Percentiles rank a stretch among this genome's conserved stretches.
phyloP scores from a whole-genome alignment of 2,888 invertebrate genomes.

The Perizoma flavofasciatum region DNA sequence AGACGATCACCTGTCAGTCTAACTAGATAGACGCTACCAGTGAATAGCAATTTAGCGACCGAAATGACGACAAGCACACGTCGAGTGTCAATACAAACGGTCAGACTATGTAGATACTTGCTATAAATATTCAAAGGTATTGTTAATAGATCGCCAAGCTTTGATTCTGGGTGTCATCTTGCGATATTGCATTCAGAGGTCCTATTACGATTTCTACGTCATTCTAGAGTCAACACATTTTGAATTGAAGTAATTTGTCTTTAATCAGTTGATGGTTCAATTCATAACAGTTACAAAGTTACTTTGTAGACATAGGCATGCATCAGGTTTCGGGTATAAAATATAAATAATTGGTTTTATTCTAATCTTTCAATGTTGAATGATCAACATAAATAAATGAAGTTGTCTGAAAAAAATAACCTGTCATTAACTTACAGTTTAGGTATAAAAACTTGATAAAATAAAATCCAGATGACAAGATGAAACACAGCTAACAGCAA shows the following conservation, averaged over 20 bases:
- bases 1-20: constrained; percentile 35
- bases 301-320: not conserved
- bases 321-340: not conserved
- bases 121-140: constrained; percentile 2
- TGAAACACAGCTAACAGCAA: no score
- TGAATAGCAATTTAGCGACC: constrained; percentile 24
- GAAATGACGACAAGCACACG: constrained; percentile 21
- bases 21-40: constrained; percentile 20
- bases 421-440: not conserved
- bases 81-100: constrained; percentile 25
- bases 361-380: not conserved
- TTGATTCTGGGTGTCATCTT: constrained; percentile 7
- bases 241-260: not conserved
- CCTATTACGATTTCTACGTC: constrained; percentile 4
- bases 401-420: not conserved
- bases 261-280: not conserved
- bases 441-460: not conserved
- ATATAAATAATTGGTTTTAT: not conserved
- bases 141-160: constrained; percentile 9
- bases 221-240: not conserved
- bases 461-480: not conserved
- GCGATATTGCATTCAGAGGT: constrained; percentile 6
- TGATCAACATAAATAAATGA: not conserved
- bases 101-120: constrained; percentile 3
- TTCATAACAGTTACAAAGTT: not conserved